Conservation (phyloP, 2,113 vertebrate species). For the Cryptoleucopteryx plumbea region DNA sequence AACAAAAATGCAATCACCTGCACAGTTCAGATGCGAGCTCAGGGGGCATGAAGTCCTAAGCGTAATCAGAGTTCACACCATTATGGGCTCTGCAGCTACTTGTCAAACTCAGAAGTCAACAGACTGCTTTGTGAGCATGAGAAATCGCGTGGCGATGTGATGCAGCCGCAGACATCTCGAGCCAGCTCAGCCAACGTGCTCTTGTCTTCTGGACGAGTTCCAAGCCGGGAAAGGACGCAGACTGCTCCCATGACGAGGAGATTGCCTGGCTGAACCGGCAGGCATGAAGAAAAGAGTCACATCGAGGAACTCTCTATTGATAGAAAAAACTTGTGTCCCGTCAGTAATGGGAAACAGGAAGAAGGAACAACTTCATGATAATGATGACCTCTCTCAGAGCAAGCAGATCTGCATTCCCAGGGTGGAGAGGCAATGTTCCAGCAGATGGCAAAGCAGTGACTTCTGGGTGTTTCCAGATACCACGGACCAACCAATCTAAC, state of each 20-base stretch:
- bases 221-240: not conserved
- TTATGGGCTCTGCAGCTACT: not conserved
- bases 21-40: fast-evolving
- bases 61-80: fast-evolving
- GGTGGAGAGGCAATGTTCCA: not conserved
- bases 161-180: not conserved
- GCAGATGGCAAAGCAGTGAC: not conserved
- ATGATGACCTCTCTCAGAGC: not conserved
- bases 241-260: not conserved
- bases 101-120: not conserved
- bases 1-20: not conserved
- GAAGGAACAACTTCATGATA: not conserved
- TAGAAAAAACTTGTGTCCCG: not conserved
- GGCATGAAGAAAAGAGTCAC: not conserved
- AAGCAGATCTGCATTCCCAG: not conserved
- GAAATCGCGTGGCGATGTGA: not conserved
- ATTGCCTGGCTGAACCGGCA: not conserved
- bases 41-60: not conserved
- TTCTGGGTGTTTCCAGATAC: not conserved
- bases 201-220: not conserved
- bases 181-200: not conserved
- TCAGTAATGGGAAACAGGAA: not conserved
- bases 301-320: not conserved
- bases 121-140: not conserved
- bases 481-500: not conserved